Base-by-base conservation (phyloP, 2,888 invertebrate genomes). In the Trilocha varians region DNA sequence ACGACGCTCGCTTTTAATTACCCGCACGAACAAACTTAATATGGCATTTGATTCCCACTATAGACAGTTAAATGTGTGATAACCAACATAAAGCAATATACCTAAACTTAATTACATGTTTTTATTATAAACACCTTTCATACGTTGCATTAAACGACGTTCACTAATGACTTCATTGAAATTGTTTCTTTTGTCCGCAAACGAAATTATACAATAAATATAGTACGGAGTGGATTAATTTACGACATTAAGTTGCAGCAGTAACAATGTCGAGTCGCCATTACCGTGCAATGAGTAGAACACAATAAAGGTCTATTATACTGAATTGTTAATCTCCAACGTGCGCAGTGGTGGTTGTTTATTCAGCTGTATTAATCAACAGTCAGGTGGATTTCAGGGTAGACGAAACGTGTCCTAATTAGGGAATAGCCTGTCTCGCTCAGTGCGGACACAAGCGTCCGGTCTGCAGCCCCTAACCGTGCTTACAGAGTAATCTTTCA, bases 1-100 rank as follows among this genome's bases (percentile, higher is more conserved):
- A 74, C 69, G 53, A 48, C 52, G 59, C 58, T 59, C 59, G 54
- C 55, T 60, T 71, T 65, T 76, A 78, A 78, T 78, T 78, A 77
- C 69, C 65, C 64, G 63, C 63, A 67, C 64, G 62, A 70, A 67
- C 60, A 64, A 70, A 68, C 62, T 65, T 65, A 63, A 58, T 59
- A 59, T 57, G 54, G 55, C 53, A 51, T 59, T 64, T 62, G 59
- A 64, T 61, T 64, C 54, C 48, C 55, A 47, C 52, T 52, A 56
- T 56, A 50, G 47, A 54, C 46, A 36, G 43, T 38, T 45, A 40
- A 43, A 40, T 48, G 42, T 49, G 44, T 50, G 43, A 45, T 43
- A 35, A 17, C 38, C 42, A 15, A 38, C 38, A 39, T 37, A 39
- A 40, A 40, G 34, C 37, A 40, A 40, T 43, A 40, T 40, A 43